Conservation (phyloP, 1,140 invertebrate species). For the Papilio xuthus region DNA sequence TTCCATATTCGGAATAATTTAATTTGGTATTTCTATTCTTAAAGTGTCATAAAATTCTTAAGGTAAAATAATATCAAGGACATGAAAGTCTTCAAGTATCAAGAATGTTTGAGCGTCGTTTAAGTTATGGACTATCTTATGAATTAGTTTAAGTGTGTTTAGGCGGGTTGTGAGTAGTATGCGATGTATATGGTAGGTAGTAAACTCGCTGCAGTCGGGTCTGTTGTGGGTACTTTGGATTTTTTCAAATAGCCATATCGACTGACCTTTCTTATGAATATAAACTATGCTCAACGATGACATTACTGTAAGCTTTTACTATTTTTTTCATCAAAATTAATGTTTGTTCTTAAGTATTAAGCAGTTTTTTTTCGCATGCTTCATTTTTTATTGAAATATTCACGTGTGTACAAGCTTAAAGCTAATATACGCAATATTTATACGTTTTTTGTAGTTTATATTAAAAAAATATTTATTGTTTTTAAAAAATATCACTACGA, state of each 20-base stretch:
- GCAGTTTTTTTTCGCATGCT: background rate
- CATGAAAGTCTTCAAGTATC: background rate
- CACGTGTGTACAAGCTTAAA: no score
- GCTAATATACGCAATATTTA: no score
- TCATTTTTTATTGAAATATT: background rate
- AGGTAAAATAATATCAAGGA: background rate
- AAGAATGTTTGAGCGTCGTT: slow-evolving; percentile 41
- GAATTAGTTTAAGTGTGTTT: slow-evolving; percentile 51
- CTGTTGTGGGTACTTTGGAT: slow-evolving; percentile 39
- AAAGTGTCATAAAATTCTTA: background rate
- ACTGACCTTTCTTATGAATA: slow-evolving; percentile 10
- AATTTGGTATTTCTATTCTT: background rate
- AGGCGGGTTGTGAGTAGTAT: slow-evolving; percentile 58
- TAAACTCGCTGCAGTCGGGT: slow-evolving; percentile 49
- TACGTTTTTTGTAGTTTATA: no score
- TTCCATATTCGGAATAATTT: background rate
- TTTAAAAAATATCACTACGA: background rate
- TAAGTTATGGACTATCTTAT: slow-evolving; percentile 57
- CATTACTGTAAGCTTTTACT: background rate
- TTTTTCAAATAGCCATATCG: slow-evolving; percentile 43
- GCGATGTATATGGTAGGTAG: slow-evolving; percentile 38
- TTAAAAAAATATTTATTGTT: no score
- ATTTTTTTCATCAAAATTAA: background rate
- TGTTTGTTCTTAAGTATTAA: background rate
- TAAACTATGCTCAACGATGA: background rate